Base-by-base conservation (phyloP, 2,888 invertebrate genomes). In the Harpagoxenus sublaevis region DNA sequence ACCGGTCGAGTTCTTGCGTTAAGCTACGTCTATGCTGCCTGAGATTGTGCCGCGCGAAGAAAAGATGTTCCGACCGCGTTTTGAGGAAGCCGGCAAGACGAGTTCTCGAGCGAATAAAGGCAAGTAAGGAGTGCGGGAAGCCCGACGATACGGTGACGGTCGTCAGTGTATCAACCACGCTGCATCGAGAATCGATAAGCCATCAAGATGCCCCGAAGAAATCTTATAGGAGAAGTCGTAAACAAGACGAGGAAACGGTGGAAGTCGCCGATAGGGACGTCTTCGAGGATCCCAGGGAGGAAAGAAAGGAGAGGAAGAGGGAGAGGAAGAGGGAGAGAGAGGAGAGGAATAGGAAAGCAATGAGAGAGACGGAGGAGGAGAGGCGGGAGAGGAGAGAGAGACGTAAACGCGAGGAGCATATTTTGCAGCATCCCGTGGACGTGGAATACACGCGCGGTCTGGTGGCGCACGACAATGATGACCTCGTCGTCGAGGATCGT, bases 1-100 rank as follows among this genome's bases (percentile, higher is more conserved):
- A 73, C 42, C n/a, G 23, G 10, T 45, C 8, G 9, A 45, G 10
- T 57, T 73, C n/a, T 62, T 39, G 60, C 39, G 35, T n/a, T 3
- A 57, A 48, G 6, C 28, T 55, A 12, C n/a, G 2, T 55, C 31
- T 39, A 28, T 86, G 79, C 60, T 83, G 53, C 9, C 42, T 12
- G 2, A 68, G 53, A 57, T 28, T 53, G 18, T 89, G 85, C 65
- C 84, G 53, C 35, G 35, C 55, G 6, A 55, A 53, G 28, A 71
- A 57, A 15, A 57, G 48, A 45, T 12, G 6, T 0, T 66, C 23
- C 53, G 9, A 48, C 6, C 18, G 1, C 10, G 10, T 55, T 18
- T 18, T 23, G n/a, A 23, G 15, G 1, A 55, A 71, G 12, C 35
- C 39, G 3, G 9, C 9, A 9, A 28, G 23, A n/a, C 55, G 39